Evolutionary conservation across 2,797 vertebrate species (phyloP).

Genomic region (Onychomys leucogaster): DNA sequence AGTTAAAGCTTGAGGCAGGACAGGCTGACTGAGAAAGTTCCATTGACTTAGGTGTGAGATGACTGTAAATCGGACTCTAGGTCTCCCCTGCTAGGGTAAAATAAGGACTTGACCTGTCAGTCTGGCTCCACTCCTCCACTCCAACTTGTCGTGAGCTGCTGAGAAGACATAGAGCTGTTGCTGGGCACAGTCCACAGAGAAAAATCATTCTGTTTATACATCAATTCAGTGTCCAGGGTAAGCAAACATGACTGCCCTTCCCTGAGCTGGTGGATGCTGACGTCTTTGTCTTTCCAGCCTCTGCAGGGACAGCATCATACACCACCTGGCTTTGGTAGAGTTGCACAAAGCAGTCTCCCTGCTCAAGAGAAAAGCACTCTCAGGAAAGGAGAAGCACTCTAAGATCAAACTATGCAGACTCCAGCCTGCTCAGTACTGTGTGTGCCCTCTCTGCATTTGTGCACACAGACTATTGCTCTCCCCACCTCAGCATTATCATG

Average conservation of each 20-base stretch:
- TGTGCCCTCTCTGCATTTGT: neutral
- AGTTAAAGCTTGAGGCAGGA: neutral
- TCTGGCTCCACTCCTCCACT: neutral
- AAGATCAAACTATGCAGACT: neutral
- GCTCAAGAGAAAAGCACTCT: conserved; percentile 47
- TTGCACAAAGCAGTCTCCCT: neutral
- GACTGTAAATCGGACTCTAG: neutral
- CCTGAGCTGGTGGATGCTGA: neutral
- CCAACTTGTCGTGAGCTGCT: neutral
- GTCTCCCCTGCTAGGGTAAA: neutral
- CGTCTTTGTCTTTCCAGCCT: neutral
- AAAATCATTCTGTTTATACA: neutral
- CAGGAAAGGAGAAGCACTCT: neutral
- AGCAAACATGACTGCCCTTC: neutral
- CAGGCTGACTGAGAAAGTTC: neutral
- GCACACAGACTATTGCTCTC: neutral
- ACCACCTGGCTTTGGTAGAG: neutral
- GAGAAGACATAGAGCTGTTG: neutral
- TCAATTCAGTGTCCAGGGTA: neutral
- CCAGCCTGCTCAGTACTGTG: neutral
- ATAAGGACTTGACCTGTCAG: neutral
- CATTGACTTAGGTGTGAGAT: neutral
- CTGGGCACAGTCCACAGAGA: neutral
- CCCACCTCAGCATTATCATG: neutral
- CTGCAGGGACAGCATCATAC: neutral